A percentile compares a stretch with the other conserved stretches of the same genome.
Conservation (phyloP, 2,113 vertebrate genomes). For the Micromys minutus region DNA sequence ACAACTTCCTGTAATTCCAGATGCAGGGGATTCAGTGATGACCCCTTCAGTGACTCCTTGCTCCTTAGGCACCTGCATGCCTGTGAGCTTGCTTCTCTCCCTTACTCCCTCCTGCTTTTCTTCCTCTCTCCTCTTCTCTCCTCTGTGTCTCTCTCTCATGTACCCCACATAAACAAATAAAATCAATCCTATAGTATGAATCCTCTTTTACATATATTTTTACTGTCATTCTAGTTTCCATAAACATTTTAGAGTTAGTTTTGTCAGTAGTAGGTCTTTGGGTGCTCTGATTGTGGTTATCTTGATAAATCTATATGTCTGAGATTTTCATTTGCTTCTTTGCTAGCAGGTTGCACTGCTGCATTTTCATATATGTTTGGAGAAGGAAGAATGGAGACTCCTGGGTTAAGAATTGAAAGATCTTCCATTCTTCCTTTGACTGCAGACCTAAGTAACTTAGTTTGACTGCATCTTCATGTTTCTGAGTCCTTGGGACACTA, state of each 20-base stretch:
- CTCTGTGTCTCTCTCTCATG: no score
- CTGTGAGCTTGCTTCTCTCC: neutral
- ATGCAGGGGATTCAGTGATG: neutral
- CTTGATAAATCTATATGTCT: neutral
- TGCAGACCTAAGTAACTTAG: neutral
- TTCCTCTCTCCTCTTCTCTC: neutral
- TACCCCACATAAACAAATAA: neutral
- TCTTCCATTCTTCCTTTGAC: neutral
- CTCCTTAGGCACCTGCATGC: neutral
- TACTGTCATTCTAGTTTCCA: neutral
- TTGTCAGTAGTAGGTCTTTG: neutral
- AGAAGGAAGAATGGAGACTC: neutral
- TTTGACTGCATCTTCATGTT: neutral
- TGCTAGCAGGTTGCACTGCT: neutral
- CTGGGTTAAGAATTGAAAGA: neutral
- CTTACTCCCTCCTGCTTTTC: neutral
- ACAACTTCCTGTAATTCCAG: neutral
- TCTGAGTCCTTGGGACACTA: neutral
- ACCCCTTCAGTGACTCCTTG: neutral
- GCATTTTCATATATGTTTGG: neutral
- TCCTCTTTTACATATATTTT: neutral
- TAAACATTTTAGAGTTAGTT: neutral
- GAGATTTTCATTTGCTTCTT: neutral
- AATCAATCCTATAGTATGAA: neutral
- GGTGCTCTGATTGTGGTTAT: conserved; percentile 15